Evolutionary conservation across 2,113 vertebrate genomes (phyloP).

Genomic region (Crypturellus undulatus): DNA sequence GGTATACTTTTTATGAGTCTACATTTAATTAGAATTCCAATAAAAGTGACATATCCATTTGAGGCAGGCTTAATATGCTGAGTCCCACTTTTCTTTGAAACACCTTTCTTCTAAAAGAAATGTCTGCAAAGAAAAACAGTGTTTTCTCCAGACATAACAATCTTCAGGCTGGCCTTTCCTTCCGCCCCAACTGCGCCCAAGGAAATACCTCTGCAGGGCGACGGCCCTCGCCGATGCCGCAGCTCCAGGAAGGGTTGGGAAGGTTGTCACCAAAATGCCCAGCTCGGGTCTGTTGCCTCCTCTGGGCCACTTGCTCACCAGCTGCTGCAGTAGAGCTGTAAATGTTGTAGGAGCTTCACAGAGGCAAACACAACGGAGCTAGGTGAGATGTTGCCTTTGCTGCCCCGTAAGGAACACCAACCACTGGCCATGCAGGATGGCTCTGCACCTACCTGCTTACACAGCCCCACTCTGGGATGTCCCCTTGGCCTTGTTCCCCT

Average conservation of each 20-base stretch:
- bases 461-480: not conserved
- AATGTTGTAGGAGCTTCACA: not conserved
- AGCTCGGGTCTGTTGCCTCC: rapidly evolving
- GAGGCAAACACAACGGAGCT: not conserved
- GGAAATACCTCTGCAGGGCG: rapidly evolving
- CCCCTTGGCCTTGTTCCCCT: not conserved
- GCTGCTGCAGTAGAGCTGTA: not conserved
- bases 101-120: conserved; percentile 56
- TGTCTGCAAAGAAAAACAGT: conserved; percentile 51
- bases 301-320: not conserved
- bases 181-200: not conserved
- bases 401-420: rapidly evolving
- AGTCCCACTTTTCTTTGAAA: conserved; percentile 62
- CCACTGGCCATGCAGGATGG: rapidly evolving
- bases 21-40: conserved; percentile 77
- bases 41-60: conserved; percentile 70
- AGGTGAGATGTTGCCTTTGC: not conserved
- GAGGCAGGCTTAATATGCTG: conserved; percentile 60
- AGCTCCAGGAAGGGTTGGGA: not conserved
- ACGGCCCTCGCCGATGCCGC: not conserved
- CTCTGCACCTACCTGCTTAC: not conserved
- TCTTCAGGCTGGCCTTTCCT: not conserved
- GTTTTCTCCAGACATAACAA: conserved; percentile 24
- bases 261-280: not conserved
- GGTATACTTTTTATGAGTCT: conserved; percentile 56